Evolutionary conservation across 2,888 invertebrate species (phyloP).

Genomic region (Parnassius apollo): DNA sequence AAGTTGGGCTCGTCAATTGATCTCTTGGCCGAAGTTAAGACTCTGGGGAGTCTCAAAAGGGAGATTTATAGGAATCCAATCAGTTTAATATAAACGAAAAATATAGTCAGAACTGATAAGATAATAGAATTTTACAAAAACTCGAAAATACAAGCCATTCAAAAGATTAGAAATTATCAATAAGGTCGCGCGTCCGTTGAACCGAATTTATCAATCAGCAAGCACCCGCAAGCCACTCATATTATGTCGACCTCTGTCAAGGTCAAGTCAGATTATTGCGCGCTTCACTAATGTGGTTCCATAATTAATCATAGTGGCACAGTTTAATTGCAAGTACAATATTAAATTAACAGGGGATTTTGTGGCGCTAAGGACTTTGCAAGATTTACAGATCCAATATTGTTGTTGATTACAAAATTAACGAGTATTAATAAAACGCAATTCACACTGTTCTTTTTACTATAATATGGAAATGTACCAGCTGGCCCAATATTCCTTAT

Average conservation of each 20-base stretch:
- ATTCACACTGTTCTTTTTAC: too few species aligned
- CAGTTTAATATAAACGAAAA: too few species aligned
- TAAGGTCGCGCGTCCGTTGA: conserved; percentile 21
- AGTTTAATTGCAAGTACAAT: conserved; percentile 5
- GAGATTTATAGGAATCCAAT: too few species aligned
- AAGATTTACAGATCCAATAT: background rate
- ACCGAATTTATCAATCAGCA: conserved; percentile 16
- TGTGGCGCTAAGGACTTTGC: background rate
- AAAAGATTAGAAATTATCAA: conserved; percentile 22
- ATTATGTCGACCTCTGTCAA: conserved; percentile 12
- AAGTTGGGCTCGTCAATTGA: too few species aligned
- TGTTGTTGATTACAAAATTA: background rate
- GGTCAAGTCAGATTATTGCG: conserved; percentile 7
- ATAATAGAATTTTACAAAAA: conserved; percentile 6
- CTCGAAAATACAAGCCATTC: background rate
- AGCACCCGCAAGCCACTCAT: background rate
- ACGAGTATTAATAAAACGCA: too few species aligned
- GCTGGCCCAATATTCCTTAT: too few species aligned
- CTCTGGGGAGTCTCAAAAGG: too few species aligned
- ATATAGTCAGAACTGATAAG: too few species aligned
- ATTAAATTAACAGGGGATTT: conserved; percentile 4
- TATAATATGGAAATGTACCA: too few species aligned
- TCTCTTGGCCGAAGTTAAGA: too few species aligned
- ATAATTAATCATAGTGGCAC: background rate
- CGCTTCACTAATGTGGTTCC: conserved; percentile 4